A percentile compares a stretch with the other conserved stretches of the same genome.
These are phyloP conservation scores for Melieria picta DNA, from an alignment of 2,888 invertebrate genomes.

Conservation along the genomic window DNA sequence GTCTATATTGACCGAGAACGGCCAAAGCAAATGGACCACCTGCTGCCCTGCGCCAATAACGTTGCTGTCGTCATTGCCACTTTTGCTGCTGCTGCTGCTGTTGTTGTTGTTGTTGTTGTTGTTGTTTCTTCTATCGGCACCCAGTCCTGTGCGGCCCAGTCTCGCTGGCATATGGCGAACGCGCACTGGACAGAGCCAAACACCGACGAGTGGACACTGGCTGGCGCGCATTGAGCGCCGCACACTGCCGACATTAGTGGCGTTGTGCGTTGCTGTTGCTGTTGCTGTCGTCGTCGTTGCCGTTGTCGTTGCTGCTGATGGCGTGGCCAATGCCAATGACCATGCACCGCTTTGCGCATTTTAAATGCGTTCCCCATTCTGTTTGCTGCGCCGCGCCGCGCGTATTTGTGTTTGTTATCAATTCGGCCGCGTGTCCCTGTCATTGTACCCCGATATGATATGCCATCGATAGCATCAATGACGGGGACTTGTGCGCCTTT, in stretches of 20 bases:
- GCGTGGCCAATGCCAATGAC: slow-evolving; percentile 7
- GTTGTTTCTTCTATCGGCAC: not conserved
- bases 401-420: slow-evolving; percentile 41
- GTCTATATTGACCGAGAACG: slow-evolving; percentile 65
- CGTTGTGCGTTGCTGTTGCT: not conserved
- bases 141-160: not conserved
- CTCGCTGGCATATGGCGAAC: not conserved
- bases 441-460: slow-evolving; percentile 40
- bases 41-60: slow-evolving; percentile 39
- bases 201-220: no score
- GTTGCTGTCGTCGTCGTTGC: not conserved
- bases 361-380: slow-evolving; percentile 48
- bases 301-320: not conserved
- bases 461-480: slow-evolving; percentile 38
- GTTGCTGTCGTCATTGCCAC: slow-evolving; percentile 10
- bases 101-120: not conserved
- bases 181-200: no score
- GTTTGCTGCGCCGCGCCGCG: not conserved
- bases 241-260: no score
- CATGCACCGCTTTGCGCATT: slow-evolving; percentile 52
- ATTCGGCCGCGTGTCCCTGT: slow-evolving; percentile 51
- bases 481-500: slow-evolving; percentile 20
- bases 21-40: slow-evolving; percentile 57
- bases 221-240: no score
- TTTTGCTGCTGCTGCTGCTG: not conserved